Base-by-base conservation (phyloP, 1,140 invertebrate genomes). In the Cryptotermes secundus region DNA sequence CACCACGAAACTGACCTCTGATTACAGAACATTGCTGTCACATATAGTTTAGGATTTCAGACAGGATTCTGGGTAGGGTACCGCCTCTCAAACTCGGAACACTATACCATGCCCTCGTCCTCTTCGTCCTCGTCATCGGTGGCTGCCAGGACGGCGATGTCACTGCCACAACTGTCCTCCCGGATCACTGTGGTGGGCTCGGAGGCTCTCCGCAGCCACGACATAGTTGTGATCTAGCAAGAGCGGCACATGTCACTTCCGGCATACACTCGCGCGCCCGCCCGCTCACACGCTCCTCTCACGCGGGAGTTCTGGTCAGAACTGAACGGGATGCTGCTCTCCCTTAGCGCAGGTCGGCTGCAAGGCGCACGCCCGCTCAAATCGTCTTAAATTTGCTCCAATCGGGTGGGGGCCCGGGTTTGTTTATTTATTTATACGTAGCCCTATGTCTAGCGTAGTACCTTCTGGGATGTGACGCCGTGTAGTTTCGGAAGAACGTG, bases 71-170 rank as follows among this genome's bases (percentile, higher is more conserved):
- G 38, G 38, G 38, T 42, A 4, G 38, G 12, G 12, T 12, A 4
- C 45, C 16, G 9, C 45, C 59, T n/a, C n/a, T n/a, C 59, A n/a
- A n/a, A 9, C 59, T n/a, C 59, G 22, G 12, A 49, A 49, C 59
- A 65, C 24, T 9, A 6, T 65, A 65, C 59, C 59, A 65, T 65
- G 59, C 59, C 59, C 59, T 65, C 59, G 59, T 65, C 59, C 26
- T n/a, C 59, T 31, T 65, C n/a, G n/a, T n/a, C 59, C 59, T 65
- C 59, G 59, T 65, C 59, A n/a, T 65, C 59, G 59, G 59, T 65
- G 59, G 59, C 22, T 31, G 59, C 59, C 59, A 65, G 59, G 24
- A 65, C 59, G 24, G 59, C 59, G 59, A 65, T 65, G 59, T 65
- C 59, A 65, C 59, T 65, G 24, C 59, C 59, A 26, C 59, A n/a